Conservation (phyloP, 2,888 invertebrate species). For the Euclidia mi region DNA sequence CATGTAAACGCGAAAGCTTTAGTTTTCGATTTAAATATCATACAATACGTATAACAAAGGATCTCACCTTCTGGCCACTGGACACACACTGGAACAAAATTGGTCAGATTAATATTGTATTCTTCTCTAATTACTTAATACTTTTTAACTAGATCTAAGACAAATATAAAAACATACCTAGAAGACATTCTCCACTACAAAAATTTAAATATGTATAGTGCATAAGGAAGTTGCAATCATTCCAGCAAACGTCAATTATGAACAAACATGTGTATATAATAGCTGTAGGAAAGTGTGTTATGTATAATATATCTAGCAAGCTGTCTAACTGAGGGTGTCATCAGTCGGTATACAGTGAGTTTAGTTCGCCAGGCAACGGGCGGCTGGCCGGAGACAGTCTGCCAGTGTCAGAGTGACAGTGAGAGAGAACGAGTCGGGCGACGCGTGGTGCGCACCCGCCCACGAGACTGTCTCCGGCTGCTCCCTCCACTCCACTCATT, state of each 20-base stretch:
- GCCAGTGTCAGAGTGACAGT: constrained; percentile 19
- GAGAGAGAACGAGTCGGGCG: constrained; percentile 21
- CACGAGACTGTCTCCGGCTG: constrained; percentile 81
- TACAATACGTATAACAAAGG: constrained; percentile 56
- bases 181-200: constrained; percentile 84
- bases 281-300: constrained; percentile 64
- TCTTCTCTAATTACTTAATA: constrained; percentile 7
- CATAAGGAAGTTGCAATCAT: constrained; percentile 81
- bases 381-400: constrained; percentile 80
- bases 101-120: constrained; percentile 47
- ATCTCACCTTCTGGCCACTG: constrained; percentile 97
- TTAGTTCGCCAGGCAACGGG: constrained; percentile 69
- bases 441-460: no score
- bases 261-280: constrained; percentile 60
- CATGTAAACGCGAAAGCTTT: constrained; percentile 84
- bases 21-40: constrained; percentile 67
- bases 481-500: constrained; percentile 79
- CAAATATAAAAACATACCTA: constrained; percentile 75
- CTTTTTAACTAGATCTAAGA: constrained; percentile 67
- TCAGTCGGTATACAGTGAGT: constrained; percentile 63
- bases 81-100: constrained; percentile 95
- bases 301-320: constrained; percentile 71
- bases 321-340: constrained; percentile 76
- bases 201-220: constrained; percentile 78
- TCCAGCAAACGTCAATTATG: constrained; percentile 75